phyloP scores from a whole-genome alignment of 2,888 invertebrate genomes.

The Sphaerophoria taeniata region DNA sequence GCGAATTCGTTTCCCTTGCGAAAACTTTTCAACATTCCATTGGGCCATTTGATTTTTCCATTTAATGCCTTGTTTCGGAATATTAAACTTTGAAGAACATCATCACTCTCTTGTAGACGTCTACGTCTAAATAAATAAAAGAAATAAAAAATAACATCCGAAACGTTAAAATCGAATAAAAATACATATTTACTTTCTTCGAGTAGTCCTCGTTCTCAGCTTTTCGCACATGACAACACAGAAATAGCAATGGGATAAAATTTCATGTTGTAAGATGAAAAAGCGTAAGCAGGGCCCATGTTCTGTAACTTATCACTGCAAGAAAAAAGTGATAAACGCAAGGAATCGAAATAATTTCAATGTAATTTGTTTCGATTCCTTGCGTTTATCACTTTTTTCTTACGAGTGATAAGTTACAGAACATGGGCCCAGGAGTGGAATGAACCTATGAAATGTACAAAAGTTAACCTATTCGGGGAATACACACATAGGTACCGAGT shows the following conservation, averaged over 20 bases:
- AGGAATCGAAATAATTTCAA: too few relatives aligned
- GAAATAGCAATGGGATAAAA: not conserved
- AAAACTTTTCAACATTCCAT: conserved; percentile 2
- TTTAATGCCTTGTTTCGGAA: conserved; percentile 25
- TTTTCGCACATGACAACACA: not conserved
- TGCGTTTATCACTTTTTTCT: too few relatives aligned
- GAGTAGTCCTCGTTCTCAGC: not conserved
- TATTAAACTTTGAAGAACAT: conserved; percentile 37
- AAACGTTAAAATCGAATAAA: not conserved
- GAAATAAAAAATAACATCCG: not conserved
- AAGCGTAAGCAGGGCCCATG: too few relatives aligned
- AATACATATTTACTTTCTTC: not conserved
- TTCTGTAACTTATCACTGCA: too few relatives aligned
- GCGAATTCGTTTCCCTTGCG: not conserved
- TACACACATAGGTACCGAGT: conserved; percentile 23
- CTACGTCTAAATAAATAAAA: conserved; percentile 30
- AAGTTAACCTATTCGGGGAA: conserved; percentile 25
- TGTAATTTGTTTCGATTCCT: too few relatives aligned
- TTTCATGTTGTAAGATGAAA: not conserved
- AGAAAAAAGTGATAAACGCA: too few relatives aligned
- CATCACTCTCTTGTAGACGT: conserved; percentile 31
- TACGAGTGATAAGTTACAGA: too few relatives aligned
- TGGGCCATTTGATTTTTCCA: conserved; percentile 24
- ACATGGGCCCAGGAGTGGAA: not conserved
- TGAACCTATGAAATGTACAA: conserved; percentile 22